phyloP scores from a whole-genome alignment of 1,140 invertebrate genomes.

The Tetragnatha versicolor region DNA sequence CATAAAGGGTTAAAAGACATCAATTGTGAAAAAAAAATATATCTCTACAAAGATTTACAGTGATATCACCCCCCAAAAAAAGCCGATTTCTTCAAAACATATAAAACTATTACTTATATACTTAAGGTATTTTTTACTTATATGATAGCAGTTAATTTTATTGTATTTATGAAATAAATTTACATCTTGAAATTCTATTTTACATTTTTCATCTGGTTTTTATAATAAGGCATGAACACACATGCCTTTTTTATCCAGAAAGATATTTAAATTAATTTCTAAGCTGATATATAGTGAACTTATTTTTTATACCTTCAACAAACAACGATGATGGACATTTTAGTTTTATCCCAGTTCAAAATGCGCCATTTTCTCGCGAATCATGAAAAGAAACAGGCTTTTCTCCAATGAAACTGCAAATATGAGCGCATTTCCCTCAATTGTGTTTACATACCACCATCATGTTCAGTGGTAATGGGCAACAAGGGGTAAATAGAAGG shows the following conservation, averaged over 20 bases:
- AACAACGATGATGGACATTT: background rate
- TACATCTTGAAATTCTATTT: too few relatives aligned
- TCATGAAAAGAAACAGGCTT: background rate
- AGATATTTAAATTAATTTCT: too few relatives aligned
- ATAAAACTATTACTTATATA: background rate
- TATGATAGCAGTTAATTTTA: background rate
- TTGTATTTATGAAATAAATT: background rate
- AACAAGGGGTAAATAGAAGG: slow-evolving; percentile 31
- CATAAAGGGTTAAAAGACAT: too few relatives aligned
- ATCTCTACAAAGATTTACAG: too few relatives aligned
- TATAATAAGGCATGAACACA: too few relatives aligned
- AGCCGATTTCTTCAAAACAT: too few relatives aligned
- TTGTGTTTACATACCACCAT: slow-evolving; percentile 27
- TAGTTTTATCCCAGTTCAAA: background rate
- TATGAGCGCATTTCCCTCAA: background rate
- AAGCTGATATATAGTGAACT: too few relatives aligned
- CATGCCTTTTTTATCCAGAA: too few relatives aligned
- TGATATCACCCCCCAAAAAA: too few relatives aligned
- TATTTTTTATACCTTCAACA: background rate
- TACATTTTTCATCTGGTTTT: too few relatives aligned
- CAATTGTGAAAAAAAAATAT: too few relatives aligned
- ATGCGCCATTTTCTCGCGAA: background rate
- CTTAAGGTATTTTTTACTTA: background rate
- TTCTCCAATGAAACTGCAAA: background rate
- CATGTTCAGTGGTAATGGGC: slow-evolving; percentile 23